Evolutionary conservation across 2,888 invertebrate species (phyloP).

Genomic region (Campoplex capitator): DNA sequence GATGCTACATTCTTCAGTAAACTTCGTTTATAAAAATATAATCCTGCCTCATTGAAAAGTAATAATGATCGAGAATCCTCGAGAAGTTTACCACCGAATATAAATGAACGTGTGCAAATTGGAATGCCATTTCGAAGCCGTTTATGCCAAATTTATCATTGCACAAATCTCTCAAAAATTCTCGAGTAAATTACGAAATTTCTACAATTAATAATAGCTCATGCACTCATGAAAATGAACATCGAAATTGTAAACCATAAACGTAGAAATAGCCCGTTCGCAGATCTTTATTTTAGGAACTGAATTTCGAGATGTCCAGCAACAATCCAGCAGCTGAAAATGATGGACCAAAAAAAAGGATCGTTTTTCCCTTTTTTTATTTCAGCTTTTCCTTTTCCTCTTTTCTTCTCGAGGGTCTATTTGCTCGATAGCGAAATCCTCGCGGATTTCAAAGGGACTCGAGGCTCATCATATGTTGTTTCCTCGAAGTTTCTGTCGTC

Average conservation of each 20-base stretch:
- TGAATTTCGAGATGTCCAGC: background rate
- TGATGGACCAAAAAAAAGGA: too few species aligned
- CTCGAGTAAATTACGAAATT: too few species aligned
- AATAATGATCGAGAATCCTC: background rate
- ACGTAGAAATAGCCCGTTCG: too few species aligned
- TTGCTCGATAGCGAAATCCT: slow-evolving; percentile 50
- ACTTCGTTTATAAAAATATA: background rate
- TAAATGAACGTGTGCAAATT: background rate
- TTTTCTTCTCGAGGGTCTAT: slow-evolving; percentile 8
- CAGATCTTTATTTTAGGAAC: background rate
- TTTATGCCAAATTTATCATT: too few species aligned
- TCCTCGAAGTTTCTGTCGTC: slow-evolving; percentile 30
- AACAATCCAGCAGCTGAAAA: background rate
- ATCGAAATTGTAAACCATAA: too few species aligned
- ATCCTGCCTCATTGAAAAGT: background rate
- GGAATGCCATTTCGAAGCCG: too few species aligned
- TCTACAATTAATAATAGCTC: too few species aligned
- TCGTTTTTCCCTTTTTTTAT: background rate
- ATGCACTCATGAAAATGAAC: too few species aligned
- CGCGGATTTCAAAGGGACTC: slow-evolving; percentile 28
- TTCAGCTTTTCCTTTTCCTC: background rate
- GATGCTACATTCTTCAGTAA: too few species aligned
- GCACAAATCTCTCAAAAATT: too few species aligned
- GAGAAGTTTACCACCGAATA: background rate
- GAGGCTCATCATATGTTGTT: slow-evolving; percentile 37